Evolutionary conservation across 2,113 vertebrate genomes (phyloP).

Genomic region (Mola mola): DNA sequence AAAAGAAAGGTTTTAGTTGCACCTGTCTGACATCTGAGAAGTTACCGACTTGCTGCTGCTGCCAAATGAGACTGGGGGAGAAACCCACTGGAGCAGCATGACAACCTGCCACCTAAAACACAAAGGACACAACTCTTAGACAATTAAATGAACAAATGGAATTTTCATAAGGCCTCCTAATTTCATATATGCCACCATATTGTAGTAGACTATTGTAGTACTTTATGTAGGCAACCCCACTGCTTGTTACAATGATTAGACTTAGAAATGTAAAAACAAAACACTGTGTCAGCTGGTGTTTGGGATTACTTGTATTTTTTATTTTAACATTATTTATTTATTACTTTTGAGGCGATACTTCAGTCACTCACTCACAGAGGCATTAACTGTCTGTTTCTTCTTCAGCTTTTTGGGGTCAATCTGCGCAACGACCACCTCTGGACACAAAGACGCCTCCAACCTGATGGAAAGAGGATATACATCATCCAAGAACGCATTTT

Average conservation of each 20-base stretch:
- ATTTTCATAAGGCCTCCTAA: background rate
- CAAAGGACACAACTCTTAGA: background rate
- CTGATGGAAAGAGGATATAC: constrained; percentile 65
- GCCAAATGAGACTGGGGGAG: constrained; percentile 91
- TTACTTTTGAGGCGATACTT: too few species aligned
- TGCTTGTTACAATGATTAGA: too few species aligned
- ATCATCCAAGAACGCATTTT: background rate
- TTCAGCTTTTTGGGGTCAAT: constrained; percentile 96
- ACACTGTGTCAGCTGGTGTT: too few species aligned
- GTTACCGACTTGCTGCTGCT: constrained; percentile 90
- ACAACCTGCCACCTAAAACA: constrained; percentile 87
- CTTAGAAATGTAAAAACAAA: too few species aligned
- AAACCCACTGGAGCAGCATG: constrained; percentile 91
- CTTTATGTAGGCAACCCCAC: too few species aligned
- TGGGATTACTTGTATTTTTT: too few species aligned
- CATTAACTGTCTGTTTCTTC: constrained; percentile 89
- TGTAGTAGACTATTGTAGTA: too few species aligned
- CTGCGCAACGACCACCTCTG: constrained; percentile 95
- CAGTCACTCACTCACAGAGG: constrained; percentile 87
- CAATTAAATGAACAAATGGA: background rate
- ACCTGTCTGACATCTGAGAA: constrained; percentile 85
- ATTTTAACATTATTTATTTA: too few species aligned
- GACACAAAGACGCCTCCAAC: constrained; percentile 92
- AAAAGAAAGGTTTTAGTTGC: background rate
- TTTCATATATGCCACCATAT: background rate